Base-by-base conservation (phyloP, 1,140 invertebrate species). In the Hyposmocoma kahamanoa region DNA sequence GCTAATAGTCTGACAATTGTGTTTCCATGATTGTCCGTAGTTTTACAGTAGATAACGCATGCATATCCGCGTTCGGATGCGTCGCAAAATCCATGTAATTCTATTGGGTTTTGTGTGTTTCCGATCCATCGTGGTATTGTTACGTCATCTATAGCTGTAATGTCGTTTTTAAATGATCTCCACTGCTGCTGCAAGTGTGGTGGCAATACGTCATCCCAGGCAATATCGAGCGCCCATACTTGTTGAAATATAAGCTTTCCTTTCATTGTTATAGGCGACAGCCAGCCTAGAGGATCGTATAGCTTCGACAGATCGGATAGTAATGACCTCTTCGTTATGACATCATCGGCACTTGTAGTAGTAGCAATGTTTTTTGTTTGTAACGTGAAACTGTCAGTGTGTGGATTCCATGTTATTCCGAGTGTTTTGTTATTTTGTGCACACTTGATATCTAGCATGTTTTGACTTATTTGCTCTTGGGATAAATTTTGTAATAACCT, bases 201-300 rank as follows among this genome's bases (percentile, higher is more conserved):
- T 3, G 36, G 15, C 5, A 39, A 13, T 39, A 8, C 3, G 20
- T 39, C 36, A 39, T 39, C 36, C 36, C 36, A 39, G 15, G 2
- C 5, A 5, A 39, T 39, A 3, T 3, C 3, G 6, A 19, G 5
- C 20, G 26, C 21, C 50, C 50, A 53, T 1, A 20, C 11, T 42
- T 42, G n/a, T 43, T 53, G 50, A 39, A 53, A 53, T 15, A 53
- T 5, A 2, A 53, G 3, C 26, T 53, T 53, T 22, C 38, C 44
- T 30, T 43, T 53, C 2, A 38, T 22, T 4, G 49, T 50, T 10
- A 39, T 11, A 10, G 50, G 50, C 9, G 50, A 43, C 3, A 52
- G 43, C 50, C 43, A 52, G 6, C 50, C 50, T 3, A 52, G 32
- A 1, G 50, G 50, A 45, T 52, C 50, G 13, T 39, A 54, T 22